Evolutionary conservation across 1,140 invertebrate species (phyloP), one percentile per base, ranked within the genome.

Genomic region (Pachyrhynchus sulphureomaculatus): DNA sequence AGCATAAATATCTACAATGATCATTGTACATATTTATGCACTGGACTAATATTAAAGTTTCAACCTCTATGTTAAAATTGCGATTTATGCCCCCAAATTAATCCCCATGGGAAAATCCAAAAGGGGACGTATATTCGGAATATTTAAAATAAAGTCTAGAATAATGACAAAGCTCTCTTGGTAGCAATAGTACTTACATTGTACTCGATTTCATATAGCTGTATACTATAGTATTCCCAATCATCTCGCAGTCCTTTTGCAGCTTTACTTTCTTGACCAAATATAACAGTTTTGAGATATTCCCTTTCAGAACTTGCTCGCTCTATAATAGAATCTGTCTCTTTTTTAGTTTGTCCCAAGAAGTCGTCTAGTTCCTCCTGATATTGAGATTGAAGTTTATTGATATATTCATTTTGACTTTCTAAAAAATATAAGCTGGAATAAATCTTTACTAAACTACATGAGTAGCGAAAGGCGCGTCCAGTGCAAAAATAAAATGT

Each of bases 231-330:
- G n/a, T 66, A 33, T 41, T 74, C 69, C 18, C 60, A 45, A 29
- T 58, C 37, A 18, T 65, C 60, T 42, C 62, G 64, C 8, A 69
- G 24, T 21, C 32, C 18, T 4, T 24, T 47, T 48, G 57, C 48
- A 4, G 64, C 58, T 37, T 61, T 47, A 9, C 41, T 41, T n/a
- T 69, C 55, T 55, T 74, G 69, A 13, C 72, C 67, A 42, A 62
- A 74, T 33, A 67, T 52, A 9, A 75, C 44, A 2, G 71, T 73
- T 54, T 72, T 72, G 17, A 75, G 48, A 64, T 72, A 64, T 5
- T 62, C 45, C 10, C 55, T 47, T 45, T 72, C 61, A 1, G 44
- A 34, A 4, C 58, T 26, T 8, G 58, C 53, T 13, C 56, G 65
- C 17, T 56, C 15, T 21, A 37, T 9, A 10, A 67, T 56, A 0